Conservation (phyloP, 2,797 vertebrate species). For the Xiphophorus birchmanni region DNA sequence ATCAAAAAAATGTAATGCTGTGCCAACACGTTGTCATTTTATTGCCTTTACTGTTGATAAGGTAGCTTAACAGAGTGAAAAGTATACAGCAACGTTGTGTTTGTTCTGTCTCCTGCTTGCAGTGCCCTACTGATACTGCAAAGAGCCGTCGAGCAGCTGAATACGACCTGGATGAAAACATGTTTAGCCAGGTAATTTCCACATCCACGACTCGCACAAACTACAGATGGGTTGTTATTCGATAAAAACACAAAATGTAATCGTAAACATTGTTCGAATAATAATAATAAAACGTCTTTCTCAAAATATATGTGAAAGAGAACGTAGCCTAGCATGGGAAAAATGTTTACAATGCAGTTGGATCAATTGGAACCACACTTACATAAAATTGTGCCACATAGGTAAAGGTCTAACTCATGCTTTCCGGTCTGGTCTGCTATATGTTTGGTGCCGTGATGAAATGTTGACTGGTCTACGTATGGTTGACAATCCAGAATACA, state of each 20-base stretch:
- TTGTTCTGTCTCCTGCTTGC: slow-evolving; percentile 15
- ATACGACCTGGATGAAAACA: slow-evolving; percentile 86
- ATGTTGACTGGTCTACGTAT: neutral
- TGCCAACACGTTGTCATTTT: neutral
- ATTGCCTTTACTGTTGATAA: neutral
- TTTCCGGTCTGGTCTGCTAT: neutral
- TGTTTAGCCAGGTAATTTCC: slow-evolving; percentile 79
- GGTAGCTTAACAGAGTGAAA: neutral
- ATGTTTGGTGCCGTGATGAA: neutral
- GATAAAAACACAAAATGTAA: neutral
- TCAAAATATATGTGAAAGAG: neutral
- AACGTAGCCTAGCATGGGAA: neutral
- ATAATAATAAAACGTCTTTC: neutral
- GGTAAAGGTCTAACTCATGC: neutral
- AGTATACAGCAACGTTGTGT: neutral
- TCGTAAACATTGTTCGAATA: neutral
- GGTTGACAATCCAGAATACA: neutral
- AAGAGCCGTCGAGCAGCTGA: slow-evolving; percentile 93
- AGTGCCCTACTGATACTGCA: slow-evolving; percentile 88
- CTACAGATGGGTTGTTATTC: neutral
- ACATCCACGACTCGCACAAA: neutral
- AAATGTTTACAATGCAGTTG: too few relatives aligned
- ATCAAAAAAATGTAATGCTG: neutral
- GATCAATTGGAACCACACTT: neutral
- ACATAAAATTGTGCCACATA: neutral